phyloP scores from a whole-genome alignment of 2,113 vertebrate genomes.

The Mormyrus lacerda region DNA sequence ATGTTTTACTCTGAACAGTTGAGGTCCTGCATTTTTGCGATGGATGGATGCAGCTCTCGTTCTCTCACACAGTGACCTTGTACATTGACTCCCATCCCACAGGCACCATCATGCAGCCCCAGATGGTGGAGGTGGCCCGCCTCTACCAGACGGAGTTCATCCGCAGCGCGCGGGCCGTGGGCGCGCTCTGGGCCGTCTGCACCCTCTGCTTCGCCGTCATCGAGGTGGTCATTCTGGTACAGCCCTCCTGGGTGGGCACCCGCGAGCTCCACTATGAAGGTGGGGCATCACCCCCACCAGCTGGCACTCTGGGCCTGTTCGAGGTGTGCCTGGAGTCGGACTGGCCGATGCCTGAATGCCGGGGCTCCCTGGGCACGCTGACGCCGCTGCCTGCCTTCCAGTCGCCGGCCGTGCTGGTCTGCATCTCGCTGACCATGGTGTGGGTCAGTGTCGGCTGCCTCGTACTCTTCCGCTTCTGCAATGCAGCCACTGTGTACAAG shows the following conservation, averaged over 20 bases:
- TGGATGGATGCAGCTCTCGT: background rate
- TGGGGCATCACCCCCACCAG: slow-evolving; percentile 27
- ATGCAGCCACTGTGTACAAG: slow-evolving; percentile 70
- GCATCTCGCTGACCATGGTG: slow-evolving; percentile 65
- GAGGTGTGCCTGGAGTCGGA: slow-evolving; percentile 68
- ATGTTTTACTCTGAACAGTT: background rate
- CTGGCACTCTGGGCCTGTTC: slow-evolving; percentile 67
- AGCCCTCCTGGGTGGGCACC: slow-evolving; percentile 71
- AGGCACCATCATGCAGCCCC: slow-evolving; percentile 44
- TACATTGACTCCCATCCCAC: background rate
- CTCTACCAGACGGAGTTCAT: slow-evolving; percentile 75
- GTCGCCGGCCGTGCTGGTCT: slow-evolving; percentile 66
- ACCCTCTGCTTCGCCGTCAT: slow-evolving; percentile 70
- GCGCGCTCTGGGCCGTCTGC: slow-evolving; percentile 69
- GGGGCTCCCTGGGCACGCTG: slow-evolving; percentile 58
- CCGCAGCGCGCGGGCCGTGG: slow-evolving; percentile 65
- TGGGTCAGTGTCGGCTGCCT: slow-evolving; percentile 67
- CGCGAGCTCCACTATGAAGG: slow-evolving; percentile 34
- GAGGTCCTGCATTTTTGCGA: background rate
- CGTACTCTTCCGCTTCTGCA: slow-evolving; percentile 69
- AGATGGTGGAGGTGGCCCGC: slow-evolving; percentile 53
- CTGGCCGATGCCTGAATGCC: slow-evolving; percentile 60
- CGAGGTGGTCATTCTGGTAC: slow-evolving; percentile 68
- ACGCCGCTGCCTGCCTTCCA: slow-evolving; percentile 70
- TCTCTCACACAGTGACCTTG: background rate